phyloP scores from a whole-genome alignment of 1,140 invertebrate genomes.

The Pseudomyrmex cubaensis region DNA sequence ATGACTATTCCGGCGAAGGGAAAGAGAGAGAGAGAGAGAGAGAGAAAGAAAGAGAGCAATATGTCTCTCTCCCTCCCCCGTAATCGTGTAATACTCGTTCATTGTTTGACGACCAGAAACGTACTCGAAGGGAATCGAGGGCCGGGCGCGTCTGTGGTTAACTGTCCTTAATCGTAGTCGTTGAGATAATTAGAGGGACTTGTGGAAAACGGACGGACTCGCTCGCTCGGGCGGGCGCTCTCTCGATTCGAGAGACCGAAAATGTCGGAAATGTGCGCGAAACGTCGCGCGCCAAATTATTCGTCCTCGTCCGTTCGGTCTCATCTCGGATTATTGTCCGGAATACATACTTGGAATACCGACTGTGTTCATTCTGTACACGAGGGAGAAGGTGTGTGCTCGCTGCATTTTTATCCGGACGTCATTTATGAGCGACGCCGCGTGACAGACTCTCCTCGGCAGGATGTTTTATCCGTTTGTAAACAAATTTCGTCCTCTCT shows the following conservation, averaged over 20 bases:
- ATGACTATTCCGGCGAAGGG: too few relatives aligned
- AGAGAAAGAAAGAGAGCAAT: too few relatives aligned
- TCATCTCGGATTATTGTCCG: slow-evolving; percentile 38
- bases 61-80: too few relatives aligned
- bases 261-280: slow-evolving; percentile 34
- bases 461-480: slow-evolving; percentile 14
- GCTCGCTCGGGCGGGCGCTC: slow-evolving; percentile 5
- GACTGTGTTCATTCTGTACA: slow-evolving; percentile 6
- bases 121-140: slow-evolving; percentile 40
- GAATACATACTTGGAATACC: background rate
- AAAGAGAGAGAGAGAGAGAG: too few relatives aligned
- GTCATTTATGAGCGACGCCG: background rate
- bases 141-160: slow-evolving; percentile 46
- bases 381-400: background rate
- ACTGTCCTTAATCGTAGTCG: slow-evolving; percentile 59
- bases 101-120: slow-evolving; percentile 6
- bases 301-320: background rate
- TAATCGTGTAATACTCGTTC: slow-evolving; percentile 18
- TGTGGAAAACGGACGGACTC: slow-evolving; percentile 13
- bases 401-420: slow-evolving; percentile 8
- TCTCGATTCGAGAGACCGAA: slow-evolving; percentile 35
- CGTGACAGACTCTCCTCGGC: background rate
- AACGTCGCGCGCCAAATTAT: slow-evolving; percentile 20
- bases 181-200: slow-evolving; percentile 63
- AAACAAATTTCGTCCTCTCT: slow-evolving; percentile 39